A percentile compares a stretch with the other conserved stretches of the same genome.
phyloP scores from a whole-genome alignment of 37 sponge, comb jelly and placozoan genomes.

The Chondrilla cf. caribensis region DNA sequence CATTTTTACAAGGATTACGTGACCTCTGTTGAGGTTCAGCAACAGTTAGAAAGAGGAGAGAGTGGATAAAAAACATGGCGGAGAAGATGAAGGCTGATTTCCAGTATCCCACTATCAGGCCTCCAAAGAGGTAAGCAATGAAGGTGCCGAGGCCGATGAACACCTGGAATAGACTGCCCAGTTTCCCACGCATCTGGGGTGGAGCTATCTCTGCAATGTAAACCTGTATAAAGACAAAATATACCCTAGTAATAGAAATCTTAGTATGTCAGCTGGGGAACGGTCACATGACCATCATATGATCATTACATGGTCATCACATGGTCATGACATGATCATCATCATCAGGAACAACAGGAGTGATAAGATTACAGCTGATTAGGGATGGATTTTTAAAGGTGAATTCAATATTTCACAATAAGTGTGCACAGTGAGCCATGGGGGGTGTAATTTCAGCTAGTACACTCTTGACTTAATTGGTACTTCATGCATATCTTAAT shows the following conservation, averaged over 20 bases:
- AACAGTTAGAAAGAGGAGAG: not conserved
- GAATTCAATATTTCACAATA: too few relatives aligned
- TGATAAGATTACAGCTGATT: too few relatives aligned
- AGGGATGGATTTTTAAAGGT: too few relatives aligned
- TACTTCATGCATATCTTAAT: too few relatives aligned
- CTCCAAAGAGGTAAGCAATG: constrained; percentile 5
- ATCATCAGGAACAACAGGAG: too few relatives aligned
- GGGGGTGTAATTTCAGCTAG: too few relatives aligned
- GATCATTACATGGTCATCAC: not conserved
- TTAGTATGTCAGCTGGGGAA: not conserved
- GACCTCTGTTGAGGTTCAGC: not conserved
- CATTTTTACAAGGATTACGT: not conserved
- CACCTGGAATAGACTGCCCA: not conserved
- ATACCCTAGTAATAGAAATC: not conserved
- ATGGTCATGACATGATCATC: not conserved
- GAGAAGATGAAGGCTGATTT: not conserved
- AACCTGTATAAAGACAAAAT: not conserved
- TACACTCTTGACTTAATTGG: too few relatives aligned
- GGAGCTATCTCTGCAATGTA: constrained; percentile 17
- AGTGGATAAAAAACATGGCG: not conserved
- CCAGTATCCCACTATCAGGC: not conserved
- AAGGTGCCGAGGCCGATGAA: not conserved
- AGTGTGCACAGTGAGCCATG: too few relatives aligned
- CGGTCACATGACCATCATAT: not conserved
- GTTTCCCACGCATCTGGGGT: not conserved